Evolutionary conservation across 2,113 vertebrate species (phyloP), one percentile per base, ranked within the genome.

Genomic region (Myanophis thanlyinensis): DNA sequence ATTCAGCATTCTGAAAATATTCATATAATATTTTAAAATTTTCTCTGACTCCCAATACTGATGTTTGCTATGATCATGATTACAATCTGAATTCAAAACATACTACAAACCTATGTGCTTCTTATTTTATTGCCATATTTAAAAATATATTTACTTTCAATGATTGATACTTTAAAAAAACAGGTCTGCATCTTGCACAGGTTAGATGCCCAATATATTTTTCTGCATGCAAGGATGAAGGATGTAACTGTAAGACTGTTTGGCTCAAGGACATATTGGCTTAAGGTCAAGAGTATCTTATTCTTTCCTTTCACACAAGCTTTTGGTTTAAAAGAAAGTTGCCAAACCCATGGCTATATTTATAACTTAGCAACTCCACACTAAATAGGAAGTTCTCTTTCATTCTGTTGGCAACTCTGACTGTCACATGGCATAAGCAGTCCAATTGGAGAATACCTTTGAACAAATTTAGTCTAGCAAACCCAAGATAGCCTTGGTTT

Each of bases 401-500:
- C n/a, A 62, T 90, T 94, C 95, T 95, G 18, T 85, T 95, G 93
- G 91, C 86, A 85, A 20, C 53, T 94, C 22, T 8, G 94, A 3
- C 4, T 25, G 49, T 92, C 94, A 90, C 5, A 7, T 91, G 85
- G 40, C 54, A 89, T 88, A 92, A 94, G 91, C 18, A 87, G 49
- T 87, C 91, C 92, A 95, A 91, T 52, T n/a, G 93, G 25, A 91
- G 44, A 85, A 59, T 67, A 40, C 13, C n/a, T 91, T 93, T 89
- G 90, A 94, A 93, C 4, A 93, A 91, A 91, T 93, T 92, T 93
- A 91, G 67, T 95, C 94, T 92, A 94, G 93, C 87, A 95, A 96
- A 95, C 91, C 95, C 95, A 91, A 96, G 87, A 95, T 95, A 96
- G 95, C 44, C 67, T 96, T 95, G 85, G 54, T 95, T 97, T 96